Conservation (phyloP, 2,113 vertebrate species). For the Ammodytes marinus region DNA sequence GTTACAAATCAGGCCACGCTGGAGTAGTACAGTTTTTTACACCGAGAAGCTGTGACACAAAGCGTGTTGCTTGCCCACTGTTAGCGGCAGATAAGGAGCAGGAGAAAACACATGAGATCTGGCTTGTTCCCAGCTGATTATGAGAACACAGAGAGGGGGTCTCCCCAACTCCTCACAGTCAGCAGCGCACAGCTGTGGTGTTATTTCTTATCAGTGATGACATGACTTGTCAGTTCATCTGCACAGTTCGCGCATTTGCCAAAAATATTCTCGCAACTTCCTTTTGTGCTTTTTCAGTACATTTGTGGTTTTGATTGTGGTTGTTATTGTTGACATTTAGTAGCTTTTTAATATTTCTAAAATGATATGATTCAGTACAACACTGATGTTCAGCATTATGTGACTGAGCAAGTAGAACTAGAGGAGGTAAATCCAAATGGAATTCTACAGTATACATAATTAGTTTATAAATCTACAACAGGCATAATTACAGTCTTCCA, state of each 20-base stretch:
- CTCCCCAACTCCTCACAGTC: conserved; percentile 41
- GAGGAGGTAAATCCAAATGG: not conserved
- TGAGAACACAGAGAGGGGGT: conserved; percentile 42
- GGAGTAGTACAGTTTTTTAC: conserved; percentile 47
- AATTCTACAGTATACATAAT: not conserved
- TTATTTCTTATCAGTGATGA: conserved; percentile 69
- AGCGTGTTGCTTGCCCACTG: conserved; percentile 59
- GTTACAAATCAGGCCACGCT: conserved; percentile 51
- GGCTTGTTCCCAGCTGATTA: conserved; percentile 53
- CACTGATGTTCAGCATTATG: not conserved
- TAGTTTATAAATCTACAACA: conserved; percentile 1
- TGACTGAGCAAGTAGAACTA: not conserved
- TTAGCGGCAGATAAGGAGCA: conserved; percentile 72
- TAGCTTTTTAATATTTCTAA: not conserved
- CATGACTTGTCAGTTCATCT: conserved; percentile 52
- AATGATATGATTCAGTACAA: not conserved
- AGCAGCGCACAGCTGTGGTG: conserved; percentile 44
- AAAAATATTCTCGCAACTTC: conserved; percentile 37
- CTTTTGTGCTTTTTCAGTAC: not conserved
- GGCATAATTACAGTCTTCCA: not conserved
- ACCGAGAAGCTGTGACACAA: conserved; percentile 44
- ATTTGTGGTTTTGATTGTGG: not conserved
- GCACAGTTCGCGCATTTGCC: conserved; percentile 12
- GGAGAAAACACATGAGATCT: conserved; percentile 43
- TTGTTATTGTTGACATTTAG: not conserved